A percentile compares a stretch with the other conserved stretches of the same genome.
These are phyloP conservation scores for Synanthedon andrenaeformis DNA, from an alignment of 2,888 invertebrate genomes.

Conservation along the genomic window DNA sequence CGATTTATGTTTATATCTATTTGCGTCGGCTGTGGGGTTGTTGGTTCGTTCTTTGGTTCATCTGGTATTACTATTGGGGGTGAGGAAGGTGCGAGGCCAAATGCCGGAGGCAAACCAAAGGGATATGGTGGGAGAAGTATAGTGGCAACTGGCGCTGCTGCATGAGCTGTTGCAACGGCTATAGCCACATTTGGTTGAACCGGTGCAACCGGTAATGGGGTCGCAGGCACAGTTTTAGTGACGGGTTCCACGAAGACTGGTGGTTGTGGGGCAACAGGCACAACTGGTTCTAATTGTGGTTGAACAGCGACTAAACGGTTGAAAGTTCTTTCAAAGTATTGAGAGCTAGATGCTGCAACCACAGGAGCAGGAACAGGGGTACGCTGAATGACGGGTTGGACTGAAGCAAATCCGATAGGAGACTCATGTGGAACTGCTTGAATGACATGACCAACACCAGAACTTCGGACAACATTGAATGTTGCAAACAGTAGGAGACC, in stretches of 20 bases:
- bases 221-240: constrained; percentile 7
- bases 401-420: constrained; percentile 12
- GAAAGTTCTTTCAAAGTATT: constrained; percentile 75
- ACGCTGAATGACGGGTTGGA: constrained; percentile 11
- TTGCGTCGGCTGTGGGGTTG: constrained; percentile 10
- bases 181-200: constrained; percentile 49
- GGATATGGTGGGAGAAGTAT: constrained; percentile 56
- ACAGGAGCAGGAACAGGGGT: constrained; percentile 49
- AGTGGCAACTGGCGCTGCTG: constrained; percentile 56
- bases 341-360: constrained; percentile 76
- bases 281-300: constrained; percentile 20
- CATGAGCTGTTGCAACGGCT: constrained; percentile 55
- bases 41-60: constrained; percentile 26
- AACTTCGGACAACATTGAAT: constrained; percentile 33
- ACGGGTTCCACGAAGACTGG: constrained; percentile 18
- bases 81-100: constrained; percentile 36
- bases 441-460: constrained; percentile 19
- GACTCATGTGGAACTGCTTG: neutral
- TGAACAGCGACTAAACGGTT: constrained; percentile 59
- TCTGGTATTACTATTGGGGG: constrained; percentile 29
- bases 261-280: constrained; percentile 15
- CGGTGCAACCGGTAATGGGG: constrained; percentile 20
- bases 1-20: constrained; percentile 23
- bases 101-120: constrained; percentile 45
- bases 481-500: constrained; percentile 27